Evolutionary conservation across 2,113 vertebrate species (phyloP).

Genomic region (Tachuris rubrigastra): DNA sequence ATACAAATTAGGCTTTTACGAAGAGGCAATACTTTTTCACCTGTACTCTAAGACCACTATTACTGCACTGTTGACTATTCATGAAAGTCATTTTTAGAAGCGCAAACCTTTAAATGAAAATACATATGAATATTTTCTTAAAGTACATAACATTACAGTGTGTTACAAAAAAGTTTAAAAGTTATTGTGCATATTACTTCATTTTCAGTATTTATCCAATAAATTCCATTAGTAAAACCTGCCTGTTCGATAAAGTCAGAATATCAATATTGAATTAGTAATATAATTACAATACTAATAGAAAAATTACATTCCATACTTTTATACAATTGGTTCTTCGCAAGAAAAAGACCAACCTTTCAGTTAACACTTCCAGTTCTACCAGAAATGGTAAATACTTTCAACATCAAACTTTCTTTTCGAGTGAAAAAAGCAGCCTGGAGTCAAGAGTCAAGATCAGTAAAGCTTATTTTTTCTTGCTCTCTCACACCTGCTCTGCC

Average conservation of each 20-base stretch:
- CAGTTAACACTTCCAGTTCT: not conserved
- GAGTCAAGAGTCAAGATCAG: not conserved
- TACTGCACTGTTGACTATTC: not conserved
- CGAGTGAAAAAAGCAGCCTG: not conserved
- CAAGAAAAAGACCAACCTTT: not conserved
- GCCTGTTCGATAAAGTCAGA: not conserved
- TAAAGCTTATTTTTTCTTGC: not conserved
- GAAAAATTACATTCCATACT: not conserved
- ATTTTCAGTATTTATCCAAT: not conserved
- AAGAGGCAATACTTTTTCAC: not conserved
- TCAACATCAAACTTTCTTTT: not conserved
- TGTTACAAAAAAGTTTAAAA: not conserved
- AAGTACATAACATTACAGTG: not conserved
- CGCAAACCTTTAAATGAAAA: not conserved
- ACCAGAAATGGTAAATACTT: not conserved
- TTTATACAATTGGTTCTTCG: not conserved
- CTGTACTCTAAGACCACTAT: not conserved
- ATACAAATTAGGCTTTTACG: not conserved
- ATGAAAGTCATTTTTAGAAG: not conserved
- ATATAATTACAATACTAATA: not conserved
- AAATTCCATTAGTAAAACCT: not conserved
- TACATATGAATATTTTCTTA: not conserved
- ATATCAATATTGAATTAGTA: not conserved
- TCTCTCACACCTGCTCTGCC: not conserved
- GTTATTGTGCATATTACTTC: not conserved